These are phyloP conservation scores for Saccopteryx leptura DNA, from an alignment of 2,113 vertebrate species.

Conservation along the genomic window DNA sequence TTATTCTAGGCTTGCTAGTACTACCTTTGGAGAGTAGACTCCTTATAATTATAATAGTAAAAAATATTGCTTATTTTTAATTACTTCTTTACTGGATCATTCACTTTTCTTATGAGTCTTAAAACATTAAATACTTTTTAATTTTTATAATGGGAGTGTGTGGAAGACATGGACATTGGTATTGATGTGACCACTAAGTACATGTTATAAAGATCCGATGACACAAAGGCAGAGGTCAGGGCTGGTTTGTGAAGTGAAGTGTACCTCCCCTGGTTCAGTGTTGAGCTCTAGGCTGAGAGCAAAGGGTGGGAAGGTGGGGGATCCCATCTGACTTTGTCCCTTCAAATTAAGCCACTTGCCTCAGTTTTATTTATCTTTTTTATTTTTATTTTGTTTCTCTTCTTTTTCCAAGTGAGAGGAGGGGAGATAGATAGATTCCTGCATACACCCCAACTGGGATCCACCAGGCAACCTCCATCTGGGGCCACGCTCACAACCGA, in stretches of 20 bases:
- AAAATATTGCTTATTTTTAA: neutral
- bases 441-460: no score
- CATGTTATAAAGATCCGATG: neutral
- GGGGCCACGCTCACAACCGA: no score
- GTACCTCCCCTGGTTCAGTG: neutral
- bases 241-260: neutral
- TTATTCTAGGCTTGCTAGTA: neutral
- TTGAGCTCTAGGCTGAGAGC: neutral
- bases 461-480: no score
- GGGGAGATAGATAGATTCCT: no score
- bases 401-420: no score
- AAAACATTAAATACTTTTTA: neutral
- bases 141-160: neutral
- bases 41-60: neutral
- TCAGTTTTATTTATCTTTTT: neutral
- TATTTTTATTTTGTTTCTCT: no score
- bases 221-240: neutral
- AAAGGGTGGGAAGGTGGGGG: fast-evolving
- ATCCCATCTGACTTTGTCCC: neutral
- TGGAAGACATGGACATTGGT: neutral
- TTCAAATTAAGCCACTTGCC: neutral
- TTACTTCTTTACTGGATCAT: neutral
- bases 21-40: neutral
- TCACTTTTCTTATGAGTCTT: neutral
- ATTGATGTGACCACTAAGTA: neutral